Evolutionary conservation across 2,113 vertebrate species (phyloP).

Genomic region (Ibidorhyncha struthersii): DNA sequence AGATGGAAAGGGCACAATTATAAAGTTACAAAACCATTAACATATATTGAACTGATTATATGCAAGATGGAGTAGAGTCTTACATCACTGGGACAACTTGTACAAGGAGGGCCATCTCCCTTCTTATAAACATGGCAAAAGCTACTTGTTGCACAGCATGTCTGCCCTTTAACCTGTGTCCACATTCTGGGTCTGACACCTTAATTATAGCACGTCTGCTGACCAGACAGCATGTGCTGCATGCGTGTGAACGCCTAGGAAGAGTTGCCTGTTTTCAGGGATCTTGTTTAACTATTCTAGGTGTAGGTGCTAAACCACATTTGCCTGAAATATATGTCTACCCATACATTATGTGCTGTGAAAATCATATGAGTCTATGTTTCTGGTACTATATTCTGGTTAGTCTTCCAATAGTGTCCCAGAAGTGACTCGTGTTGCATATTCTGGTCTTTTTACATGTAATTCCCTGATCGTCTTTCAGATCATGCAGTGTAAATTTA

Average conservation of each 20-base stretch:
- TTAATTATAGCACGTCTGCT: neutral
- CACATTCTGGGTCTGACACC: neutral
- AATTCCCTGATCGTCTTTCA: neutral
- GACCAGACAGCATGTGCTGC: neutral
- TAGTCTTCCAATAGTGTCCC: neutral
- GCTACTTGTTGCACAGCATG: neutral
- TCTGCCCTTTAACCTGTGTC: neutral
- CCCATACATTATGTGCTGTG: neutral
- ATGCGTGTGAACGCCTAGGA: rapidly evolving
- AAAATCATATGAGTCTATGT: neutral
- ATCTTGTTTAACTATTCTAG: neutral
- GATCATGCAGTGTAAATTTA: neutral
- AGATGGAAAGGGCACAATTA: neutral
- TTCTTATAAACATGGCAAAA: neutral
- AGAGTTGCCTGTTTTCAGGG: neutral
- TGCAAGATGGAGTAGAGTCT: neutral
- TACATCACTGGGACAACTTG: neutral
- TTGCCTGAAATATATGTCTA: neutral
- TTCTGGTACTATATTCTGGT: neutral
- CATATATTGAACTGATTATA: neutral
- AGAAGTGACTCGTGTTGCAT: neutral
- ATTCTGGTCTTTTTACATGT: neutral
- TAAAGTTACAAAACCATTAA: neutral
- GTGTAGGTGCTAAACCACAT: neutral
- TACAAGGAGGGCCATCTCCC: neutral